Percentiles rank a stretch among this genome's conserved stretches.
phyloP scores from a whole-genome alignment of 2,888 invertebrate genomes.

The Epirrhoe alternata region DNA sequence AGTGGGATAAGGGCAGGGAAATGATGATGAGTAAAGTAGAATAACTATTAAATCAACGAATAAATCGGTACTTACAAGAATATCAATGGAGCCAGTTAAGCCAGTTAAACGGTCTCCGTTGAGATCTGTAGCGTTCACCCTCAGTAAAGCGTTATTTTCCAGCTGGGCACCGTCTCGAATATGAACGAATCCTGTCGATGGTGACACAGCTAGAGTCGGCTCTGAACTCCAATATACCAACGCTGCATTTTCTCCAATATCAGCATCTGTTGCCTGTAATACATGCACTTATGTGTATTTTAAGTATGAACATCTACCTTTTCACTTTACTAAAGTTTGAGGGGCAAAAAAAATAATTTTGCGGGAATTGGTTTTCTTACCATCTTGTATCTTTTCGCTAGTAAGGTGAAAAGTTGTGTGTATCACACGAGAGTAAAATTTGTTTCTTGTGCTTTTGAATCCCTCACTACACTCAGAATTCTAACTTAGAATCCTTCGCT shows the following conservation, averaged over 20 bases:
- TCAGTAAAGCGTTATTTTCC: conserved; percentile 60
- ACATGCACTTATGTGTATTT: neutral
- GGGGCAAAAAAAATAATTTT: too few species aligned
- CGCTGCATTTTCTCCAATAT: conserved; percentile 82
- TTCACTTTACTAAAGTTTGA: too few species aligned
- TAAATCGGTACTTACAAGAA: conserved; percentile 64
- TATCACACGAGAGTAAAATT: too few species aligned
- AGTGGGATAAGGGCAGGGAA: too few species aligned
- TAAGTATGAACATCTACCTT: too few species aligned
- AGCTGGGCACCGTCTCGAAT: conserved; percentile 70
- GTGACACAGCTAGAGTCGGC: conserved; percentile 81
- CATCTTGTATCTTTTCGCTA: too few species aligned
- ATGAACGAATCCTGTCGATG: conserved; percentile 85
- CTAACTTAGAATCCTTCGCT: too few species aligned
- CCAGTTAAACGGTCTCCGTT: conserved; percentile 62
- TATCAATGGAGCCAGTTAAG: conserved; percentile 61
- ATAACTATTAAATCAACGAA: neutral
- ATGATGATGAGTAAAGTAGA: too few species aligned
- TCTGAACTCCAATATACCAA: conserved; percentile 68
- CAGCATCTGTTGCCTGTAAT: conserved; percentile 84
- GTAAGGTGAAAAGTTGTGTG: too few species aligned
- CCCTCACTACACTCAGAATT: too few species aligned
- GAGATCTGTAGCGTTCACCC: conserved; percentile 72
- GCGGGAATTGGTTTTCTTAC: too few species aligned
- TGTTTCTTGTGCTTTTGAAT: too few species aligned